phyloP scores from a whole-genome alignment of 2,113 vertebrate genomes.

The Bambusicola thoracicus region DNA sequence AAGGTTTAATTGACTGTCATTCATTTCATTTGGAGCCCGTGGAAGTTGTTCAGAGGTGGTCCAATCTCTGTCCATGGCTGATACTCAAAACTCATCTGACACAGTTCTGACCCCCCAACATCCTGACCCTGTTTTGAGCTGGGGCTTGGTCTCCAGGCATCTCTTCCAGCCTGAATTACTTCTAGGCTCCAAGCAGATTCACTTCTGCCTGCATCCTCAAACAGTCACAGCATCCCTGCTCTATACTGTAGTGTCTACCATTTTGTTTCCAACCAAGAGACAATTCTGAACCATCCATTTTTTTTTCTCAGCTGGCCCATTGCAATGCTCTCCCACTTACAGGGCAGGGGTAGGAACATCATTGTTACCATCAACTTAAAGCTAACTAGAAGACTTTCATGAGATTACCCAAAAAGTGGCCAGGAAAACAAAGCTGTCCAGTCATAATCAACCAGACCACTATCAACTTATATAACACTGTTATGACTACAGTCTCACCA shows the following conservation, averaged over 20 bases:
- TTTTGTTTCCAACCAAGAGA: not conserved
- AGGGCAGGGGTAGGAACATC: not conserved
- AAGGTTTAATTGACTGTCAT: not conserved
- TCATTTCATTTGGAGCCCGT: not conserved
- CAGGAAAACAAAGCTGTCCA: not conserved
- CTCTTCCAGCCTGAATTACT: not conserved
- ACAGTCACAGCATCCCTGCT: fast-evolving
- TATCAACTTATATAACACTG: not conserved
- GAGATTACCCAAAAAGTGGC: not conserved
- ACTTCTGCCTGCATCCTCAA: not conserved
- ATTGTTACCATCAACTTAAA: not conserved
- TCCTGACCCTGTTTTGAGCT: not conserved
- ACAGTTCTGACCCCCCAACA: not conserved
- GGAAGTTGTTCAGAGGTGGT: not conserved
- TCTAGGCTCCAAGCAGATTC: fast-evolving
- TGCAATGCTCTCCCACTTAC: not conserved
- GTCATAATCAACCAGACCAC: not conserved
- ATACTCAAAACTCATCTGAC: fast-evolving
- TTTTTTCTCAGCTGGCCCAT: fast-evolving
- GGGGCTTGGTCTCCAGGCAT: not conserved
- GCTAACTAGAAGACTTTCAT: not conserved
- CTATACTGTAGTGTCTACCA: no score
- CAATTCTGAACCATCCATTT: fast-evolving
- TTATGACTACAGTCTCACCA: not conserved
- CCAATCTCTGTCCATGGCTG: not conserved